Percentiles rank a stretch among this genome's conserved stretches.
Conservation (phyloP, 2,888 invertebrate species). For the Meiosimyza decipiens region DNA sequence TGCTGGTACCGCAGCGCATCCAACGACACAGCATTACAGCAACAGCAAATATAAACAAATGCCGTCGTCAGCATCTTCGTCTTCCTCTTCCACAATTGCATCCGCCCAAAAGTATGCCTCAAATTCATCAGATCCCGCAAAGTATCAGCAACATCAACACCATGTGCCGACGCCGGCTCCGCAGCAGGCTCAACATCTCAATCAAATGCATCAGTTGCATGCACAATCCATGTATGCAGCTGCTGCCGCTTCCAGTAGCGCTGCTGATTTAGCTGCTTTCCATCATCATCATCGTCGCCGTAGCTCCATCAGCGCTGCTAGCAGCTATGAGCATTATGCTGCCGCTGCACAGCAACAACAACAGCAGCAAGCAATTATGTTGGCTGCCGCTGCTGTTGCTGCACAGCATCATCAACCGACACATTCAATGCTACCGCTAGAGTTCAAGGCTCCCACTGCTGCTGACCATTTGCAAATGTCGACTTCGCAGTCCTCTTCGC, state of each 20-base stretch:
- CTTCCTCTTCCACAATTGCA: slow-evolving; percentile 43
- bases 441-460: slow-evolving; percentile 59
- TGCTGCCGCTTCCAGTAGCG: slow-evolving; percentile 40
- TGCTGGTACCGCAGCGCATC: slow-evolving; percentile 11
- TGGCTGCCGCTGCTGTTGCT: slow-evolving; percentile 47
- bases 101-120: slow-evolving; percentile 39
- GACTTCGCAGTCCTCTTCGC: slow-evolving; percentile 50
- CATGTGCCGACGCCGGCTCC: slow-evolving; percentile 18
- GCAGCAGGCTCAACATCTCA: slow-evolving; percentile 39
- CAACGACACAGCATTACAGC: slow-evolving; percentile 36
- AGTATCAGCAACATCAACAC: slow-evolving; percentile 42
- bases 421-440: slow-evolving; percentile 46
- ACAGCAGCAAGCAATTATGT: slow-evolving; percentile 45
- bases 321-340: slow-evolving; percentile 58
- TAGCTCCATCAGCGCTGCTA: slow-evolving; percentile 55
- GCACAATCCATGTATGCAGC: slow-evolving; percentile 40
- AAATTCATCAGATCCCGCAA: slow-evolving; percentile 41
- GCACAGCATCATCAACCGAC: slow-evolving; percentile 43
- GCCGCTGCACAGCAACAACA: slow-evolving; percentile 59
- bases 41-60: slow-evolving; percentile 34
- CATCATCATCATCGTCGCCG: slow-evolving; percentile 53
- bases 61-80: slow-evolving; percentile 13
- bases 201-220: slow-evolving; percentile 39
- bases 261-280: slow-evolving; percentile 54
- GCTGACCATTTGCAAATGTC: slow-evolving; percentile 50